These are phyloP conservation scores for Pangasianodon gigas DNA, from an alignment of 2,113 vertebrate species.

Conservation along the genomic window DNA sequence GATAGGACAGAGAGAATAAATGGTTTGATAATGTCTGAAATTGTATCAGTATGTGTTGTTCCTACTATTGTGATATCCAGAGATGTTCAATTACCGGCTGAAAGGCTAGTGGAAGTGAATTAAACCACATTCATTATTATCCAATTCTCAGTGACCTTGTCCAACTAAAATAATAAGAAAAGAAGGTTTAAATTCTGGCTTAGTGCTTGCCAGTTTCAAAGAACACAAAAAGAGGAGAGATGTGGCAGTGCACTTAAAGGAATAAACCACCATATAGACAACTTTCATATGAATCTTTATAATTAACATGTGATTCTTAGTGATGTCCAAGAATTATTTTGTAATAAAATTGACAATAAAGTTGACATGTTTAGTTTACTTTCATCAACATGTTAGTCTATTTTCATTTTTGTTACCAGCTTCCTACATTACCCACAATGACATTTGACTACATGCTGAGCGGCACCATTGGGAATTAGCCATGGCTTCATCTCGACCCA, in stretches of 20 bases:
- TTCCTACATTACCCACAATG: background rate
- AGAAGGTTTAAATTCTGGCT: background rate
- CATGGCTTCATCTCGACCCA: background rate
- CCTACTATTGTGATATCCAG: background rate
- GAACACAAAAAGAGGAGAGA: background rate
- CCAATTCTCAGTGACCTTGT: background rate
- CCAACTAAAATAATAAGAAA: background rate
- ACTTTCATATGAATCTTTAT: background rate
- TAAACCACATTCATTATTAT: conserved; percentile 16
- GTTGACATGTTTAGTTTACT: background rate
- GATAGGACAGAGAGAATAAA: conserved; percentile 3
- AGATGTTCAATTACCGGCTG: background rate
- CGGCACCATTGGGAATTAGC: background rate
- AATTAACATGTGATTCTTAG: background rate
- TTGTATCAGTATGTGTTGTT: conserved; percentile 1
- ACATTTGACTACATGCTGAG: background rate
- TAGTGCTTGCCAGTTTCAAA: conserved; percentile 7
- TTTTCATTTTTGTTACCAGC: background rate
- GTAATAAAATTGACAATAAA: background rate
- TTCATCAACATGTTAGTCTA: background rate
- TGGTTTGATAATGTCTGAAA: background rate
- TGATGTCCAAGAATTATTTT: background rate
- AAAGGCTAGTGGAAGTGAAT: conserved; percentile 32
- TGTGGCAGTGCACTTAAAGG: background rate
- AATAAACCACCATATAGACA: background rate